These are phyloP conservation scores for Zaprionus bogoriensis DNA, from an alignment of 2,888 invertebrate species.

Conservation along the genomic window DNA sequence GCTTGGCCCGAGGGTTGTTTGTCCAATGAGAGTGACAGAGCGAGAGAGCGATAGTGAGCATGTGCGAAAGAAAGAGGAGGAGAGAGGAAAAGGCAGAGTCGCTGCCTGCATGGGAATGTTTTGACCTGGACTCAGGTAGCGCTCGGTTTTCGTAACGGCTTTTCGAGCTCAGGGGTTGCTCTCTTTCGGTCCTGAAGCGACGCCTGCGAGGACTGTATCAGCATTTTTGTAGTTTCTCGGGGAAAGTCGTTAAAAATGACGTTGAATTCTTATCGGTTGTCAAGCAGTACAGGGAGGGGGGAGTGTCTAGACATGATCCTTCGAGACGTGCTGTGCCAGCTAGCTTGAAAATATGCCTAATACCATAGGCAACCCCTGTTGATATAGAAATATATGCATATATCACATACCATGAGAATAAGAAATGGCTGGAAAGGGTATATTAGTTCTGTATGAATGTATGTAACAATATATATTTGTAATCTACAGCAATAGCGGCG, in stretches of 20 bases:
- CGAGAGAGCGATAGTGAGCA: neutral
- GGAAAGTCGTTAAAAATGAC: neutral
- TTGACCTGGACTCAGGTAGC: neutral
- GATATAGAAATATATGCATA: too few relatives aligned
- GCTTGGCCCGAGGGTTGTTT: slow-evolving; percentile 33
- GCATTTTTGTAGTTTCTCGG: neutral
- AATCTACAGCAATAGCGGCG: too few relatives aligned
- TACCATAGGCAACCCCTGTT: too few relatives aligned
- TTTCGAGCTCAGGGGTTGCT: slow-evolving; percentile 11
- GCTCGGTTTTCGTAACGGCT: neutral
- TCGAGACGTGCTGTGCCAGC: too few relatives aligned
- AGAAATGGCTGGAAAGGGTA: too few relatives aligned
- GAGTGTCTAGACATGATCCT: neutral
- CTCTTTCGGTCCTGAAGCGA: neutral
- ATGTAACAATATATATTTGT: too few relatives aligned
- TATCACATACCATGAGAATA: too few relatives aligned
- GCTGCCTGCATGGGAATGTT: neutral
- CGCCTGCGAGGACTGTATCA: neutral
- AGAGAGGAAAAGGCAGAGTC: neutral
- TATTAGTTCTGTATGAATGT: too few relatives aligned
- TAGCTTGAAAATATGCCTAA: too few relatives aligned
- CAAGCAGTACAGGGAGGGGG: neutral
- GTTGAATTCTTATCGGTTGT: neutral
- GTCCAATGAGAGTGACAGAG: neutral
- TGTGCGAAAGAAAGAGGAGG: neutral